phyloP scores from a whole-genome alignment of 2,113 vertebrate species.

The Plecturocebus donacophilus region DNA sequence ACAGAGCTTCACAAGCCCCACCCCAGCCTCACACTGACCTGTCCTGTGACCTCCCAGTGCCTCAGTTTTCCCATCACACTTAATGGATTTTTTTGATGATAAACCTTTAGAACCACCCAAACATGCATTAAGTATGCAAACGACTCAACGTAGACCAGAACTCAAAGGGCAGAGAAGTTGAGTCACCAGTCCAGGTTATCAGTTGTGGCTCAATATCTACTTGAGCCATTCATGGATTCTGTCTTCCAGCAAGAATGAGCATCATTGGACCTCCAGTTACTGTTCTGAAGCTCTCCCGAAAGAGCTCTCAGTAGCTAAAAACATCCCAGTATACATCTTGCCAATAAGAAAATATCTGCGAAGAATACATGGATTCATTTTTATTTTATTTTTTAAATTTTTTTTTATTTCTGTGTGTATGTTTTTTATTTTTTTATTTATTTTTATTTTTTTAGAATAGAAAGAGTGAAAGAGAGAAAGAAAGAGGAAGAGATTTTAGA shows the following conservation, averaged over 20 bases:
- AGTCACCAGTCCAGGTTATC: too few relatives aligned
- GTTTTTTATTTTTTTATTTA: too few relatives aligned
- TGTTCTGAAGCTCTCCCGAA: rapidly evolving
- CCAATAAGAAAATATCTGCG: too few relatives aligned
- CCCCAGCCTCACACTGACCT: rapidly evolving
- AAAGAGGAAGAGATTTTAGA: too few relatives aligned
- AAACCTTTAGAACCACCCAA: too few relatives aligned
- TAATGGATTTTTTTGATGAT: rapidly evolving
- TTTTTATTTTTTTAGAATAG: too few relatives aligned
- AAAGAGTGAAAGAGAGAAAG: too few relatives aligned
- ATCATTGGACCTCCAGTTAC: background rate
- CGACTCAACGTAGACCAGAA: too few relatives aligned
- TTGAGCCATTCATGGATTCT: background rate
- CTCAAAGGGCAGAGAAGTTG: rapidly evolving
- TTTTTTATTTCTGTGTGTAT: too few relatives aligned
- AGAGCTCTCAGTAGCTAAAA: background rate
- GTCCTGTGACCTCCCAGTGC: background rate
- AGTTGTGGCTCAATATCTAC: background rate
- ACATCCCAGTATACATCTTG: rapidly evolving
- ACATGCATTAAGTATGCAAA: rapidly evolving
- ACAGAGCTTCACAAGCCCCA: background rate
- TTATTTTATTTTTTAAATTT: background rate
- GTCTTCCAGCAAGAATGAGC: background rate
- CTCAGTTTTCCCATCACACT: background rate
- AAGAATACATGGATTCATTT: background rate